Evolutionary conservation across 2,113 vertebrate species (phyloP).

Genomic region (Meleagris gallopavo): DNA sequence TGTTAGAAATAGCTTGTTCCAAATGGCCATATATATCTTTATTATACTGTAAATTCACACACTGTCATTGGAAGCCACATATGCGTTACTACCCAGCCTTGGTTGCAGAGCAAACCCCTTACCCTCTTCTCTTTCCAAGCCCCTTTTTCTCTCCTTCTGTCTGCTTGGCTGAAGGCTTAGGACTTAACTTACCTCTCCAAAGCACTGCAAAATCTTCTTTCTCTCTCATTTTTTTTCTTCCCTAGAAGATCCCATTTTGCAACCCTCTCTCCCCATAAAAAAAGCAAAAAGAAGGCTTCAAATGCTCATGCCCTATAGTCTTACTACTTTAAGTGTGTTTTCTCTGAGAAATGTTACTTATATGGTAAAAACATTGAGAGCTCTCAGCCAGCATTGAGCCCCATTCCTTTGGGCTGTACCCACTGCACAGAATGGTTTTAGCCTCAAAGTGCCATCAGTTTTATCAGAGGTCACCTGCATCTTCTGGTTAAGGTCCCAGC

Average conservation of each 20-base stretch:
- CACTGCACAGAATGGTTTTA: not conserved
- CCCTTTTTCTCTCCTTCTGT: not conserved
- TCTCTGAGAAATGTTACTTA: not conserved
- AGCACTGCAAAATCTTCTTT: rapidly evolving
- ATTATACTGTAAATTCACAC: slow-evolving; percentile 67
- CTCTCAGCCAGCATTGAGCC: not conserved
- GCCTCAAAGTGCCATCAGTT: not conserved
- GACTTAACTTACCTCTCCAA: not conserved
- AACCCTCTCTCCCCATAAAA: not conserved
- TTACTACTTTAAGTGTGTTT: not conserved
- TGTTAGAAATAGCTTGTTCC: slow-evolving; percentile 72
- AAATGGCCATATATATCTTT: slow-evolving; percentile 69
- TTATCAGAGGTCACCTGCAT: not conserved
- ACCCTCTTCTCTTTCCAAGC: not conserved
- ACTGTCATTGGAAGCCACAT: slow-evolving; percentile 52
- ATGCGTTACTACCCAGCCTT: slow-evolving; percentile 28
- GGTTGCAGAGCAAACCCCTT: not conserved
- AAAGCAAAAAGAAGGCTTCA: not conserved
- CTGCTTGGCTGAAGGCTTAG: not conserved
- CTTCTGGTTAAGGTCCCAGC: not conserved
- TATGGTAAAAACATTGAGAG: not conserved
- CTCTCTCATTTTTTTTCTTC: not conserved
- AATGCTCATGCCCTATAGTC: not conserved
- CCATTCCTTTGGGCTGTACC: rapidly evolving
- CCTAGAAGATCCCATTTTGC: not conserved